These are phyloP conservation scores for Athetis lepigone DNA, from an alignment of 2,888 invertebrate genomes.

Conservation along the genomic window DNA sequence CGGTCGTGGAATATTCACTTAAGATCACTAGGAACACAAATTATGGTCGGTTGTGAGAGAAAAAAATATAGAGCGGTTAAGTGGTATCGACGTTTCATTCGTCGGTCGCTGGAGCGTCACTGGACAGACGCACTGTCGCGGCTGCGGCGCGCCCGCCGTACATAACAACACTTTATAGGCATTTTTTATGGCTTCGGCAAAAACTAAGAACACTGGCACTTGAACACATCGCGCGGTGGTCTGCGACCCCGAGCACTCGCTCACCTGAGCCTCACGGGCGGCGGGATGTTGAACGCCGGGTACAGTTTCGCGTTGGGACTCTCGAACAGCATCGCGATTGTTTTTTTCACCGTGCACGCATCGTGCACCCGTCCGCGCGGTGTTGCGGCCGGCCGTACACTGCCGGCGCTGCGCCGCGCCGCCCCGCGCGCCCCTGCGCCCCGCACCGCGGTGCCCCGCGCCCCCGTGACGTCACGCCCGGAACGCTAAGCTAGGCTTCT, in stretches of 20 bases:
- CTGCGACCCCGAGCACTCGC: constrained; percentile 62
- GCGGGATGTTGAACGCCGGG: constrained; percentile 93
- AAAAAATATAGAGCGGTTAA: constrained; percentile 67
- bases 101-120: constrained; percentile 74
- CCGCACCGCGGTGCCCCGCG: constrained; percentile 71
- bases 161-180: constrained; percentile 78
- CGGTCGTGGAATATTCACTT: constrained; percentile 36
- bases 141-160: constrained; percentile 70
- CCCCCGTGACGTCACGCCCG: constrained; percentile 85
- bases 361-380: constrained; percentile 78
- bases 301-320: constrained; percentile 93
- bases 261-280: constrained; percentile 92
- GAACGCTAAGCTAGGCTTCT: constrained; percentile 75
- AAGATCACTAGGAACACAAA: constrained; percentile 48
- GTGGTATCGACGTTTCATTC: constrained; percentile 81
- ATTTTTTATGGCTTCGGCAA: constrained; percentile 78
- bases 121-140: constrained; percentile 76
- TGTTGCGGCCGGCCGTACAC: constrained; percentile 84
- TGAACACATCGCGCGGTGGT: constrained; percentile 57
- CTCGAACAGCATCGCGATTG: constrained; percentile 92
- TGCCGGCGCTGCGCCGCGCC: constrained; percentile 72
- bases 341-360: constrained; percentile 85
- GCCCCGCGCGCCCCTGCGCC: constrained; percentile 71
- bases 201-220: constrained; percentile 76
- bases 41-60: constrained; percentile 59